Base-by-base conservation (phyloP, 2,113 vertebrate genomes). In the Nipponia nippon region DNA sequence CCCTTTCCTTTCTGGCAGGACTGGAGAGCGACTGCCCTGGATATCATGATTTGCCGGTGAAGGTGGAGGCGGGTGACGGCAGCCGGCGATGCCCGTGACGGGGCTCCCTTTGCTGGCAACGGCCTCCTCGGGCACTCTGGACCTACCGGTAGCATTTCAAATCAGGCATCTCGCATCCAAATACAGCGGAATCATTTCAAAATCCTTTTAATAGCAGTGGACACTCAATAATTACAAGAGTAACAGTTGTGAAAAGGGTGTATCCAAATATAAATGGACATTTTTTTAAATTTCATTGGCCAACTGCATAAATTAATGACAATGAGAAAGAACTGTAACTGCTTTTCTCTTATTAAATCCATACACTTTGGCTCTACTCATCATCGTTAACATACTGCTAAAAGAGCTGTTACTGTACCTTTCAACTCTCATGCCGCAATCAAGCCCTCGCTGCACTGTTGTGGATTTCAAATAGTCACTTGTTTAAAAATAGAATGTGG, bases 1-100 rank as follows among this genome's bases (percentile, higher is more conserved):
- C 94, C 97, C 96, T 97, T 97, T 97, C 92, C 97, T 96, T 93
- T 95, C 77, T 92, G 92, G 95, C 91, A 91, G 50, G 77, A 32
- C 42, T 16, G 47, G 76, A 29, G 59, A 63, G 83, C 3, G 8
- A 30, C 91, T 93, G 94, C 87, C 61, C 87, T 89, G 81, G 67
- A n/a, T 85, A 5, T 90, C 84, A 6, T 38, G 65, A 53, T 90
- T 70, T 95, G 86, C 29, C 40, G 61, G 52, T 36, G 87, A 79
- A 85, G 70, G 85, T 69, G 87, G 83, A 61, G 77, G 1, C 84
- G 78, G 91, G 95, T 81, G 93, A 26, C 2, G 22, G 84, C 76
- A 85, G 70, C 32, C 0, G 1, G 36, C 2, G 5, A 16, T 72
- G 92, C 38, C 84, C 7, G 5, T 26, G 67, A 17, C 1, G 3